Evolutionary conservation across 1,140 invertebrate genomes (phyloP).

Genomic region (Ceratina australensis): DNA sequence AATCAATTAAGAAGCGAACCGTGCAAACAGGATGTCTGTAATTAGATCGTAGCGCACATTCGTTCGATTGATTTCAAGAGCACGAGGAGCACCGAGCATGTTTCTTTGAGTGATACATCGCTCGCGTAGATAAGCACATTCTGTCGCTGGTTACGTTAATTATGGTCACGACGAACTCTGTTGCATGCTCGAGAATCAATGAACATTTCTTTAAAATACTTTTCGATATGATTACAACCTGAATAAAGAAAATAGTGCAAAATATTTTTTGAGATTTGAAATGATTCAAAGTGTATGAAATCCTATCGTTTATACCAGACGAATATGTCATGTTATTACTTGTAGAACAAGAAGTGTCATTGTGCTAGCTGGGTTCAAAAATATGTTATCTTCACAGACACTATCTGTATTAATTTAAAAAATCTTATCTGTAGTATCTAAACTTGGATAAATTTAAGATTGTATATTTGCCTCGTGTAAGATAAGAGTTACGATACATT

Average conservation of each 20-base stretch:
- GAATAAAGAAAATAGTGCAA: no score
- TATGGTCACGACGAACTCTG: not conserved
- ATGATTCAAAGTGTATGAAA: no score
- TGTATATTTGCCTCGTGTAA: not conserved
- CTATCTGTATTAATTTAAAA: not conserved
- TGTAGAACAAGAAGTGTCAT: not conserved
- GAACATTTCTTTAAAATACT: no score
- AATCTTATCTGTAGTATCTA: no score
- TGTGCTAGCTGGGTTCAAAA: not conserved
- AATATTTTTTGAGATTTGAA: no score
- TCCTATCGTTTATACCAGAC: no score
- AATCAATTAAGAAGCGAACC: conserved; percentile 29
- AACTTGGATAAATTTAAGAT: not conserved
- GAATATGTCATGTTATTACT: no score
- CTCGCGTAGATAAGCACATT: not conserved
- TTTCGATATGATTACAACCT: no score
- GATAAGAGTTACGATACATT: not conserved
- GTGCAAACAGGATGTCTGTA: not conserved
- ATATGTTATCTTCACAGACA: not conserved
- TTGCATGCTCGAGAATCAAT: no score
- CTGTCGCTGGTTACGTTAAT: not conserved
- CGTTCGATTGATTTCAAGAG: conserved; percentile 25
- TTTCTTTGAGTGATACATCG: not conserved
- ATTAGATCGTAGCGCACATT: conserved; percentile 6
- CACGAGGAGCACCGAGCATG: not conserved